Evolutionary conservation across 30 jellyfish, hydroid and myxozoan genomes (phyloP).

Genomic region (Phacellophora camtschatica): DNA sequence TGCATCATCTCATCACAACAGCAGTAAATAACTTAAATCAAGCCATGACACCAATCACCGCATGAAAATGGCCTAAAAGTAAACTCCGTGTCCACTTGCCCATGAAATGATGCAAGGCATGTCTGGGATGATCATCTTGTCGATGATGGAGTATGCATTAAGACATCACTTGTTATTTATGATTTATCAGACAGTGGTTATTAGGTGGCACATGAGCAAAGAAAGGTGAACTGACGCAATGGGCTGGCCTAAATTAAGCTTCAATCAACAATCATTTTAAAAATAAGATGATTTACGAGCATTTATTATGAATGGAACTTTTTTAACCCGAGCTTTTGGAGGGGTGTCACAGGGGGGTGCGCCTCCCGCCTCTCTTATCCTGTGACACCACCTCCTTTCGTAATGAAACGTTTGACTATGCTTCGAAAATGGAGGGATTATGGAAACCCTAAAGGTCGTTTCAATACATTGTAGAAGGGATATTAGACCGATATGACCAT

Average conservation of each 20-base stretch:
- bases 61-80: slow-evolving; percentile 7
- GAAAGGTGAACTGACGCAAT: background rate
- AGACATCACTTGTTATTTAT: background rate
- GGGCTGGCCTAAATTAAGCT: background rate
- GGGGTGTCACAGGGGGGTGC: no score
- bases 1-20: slow-evolving; percentile 80
- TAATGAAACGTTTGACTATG: no score
- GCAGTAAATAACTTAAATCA: slow-evolving; percentile 81
- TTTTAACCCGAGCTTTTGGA: background rate
- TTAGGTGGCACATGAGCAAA: background rate
- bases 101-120: no score
- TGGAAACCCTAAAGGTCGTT: no score
- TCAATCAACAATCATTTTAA: no score
- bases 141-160: background rate
- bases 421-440: no score
- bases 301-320: background rate
- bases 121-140: no score
- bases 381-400: no score
- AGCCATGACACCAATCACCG: slow-evolving; percentile 91
- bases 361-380: no score
- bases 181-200: background rate
- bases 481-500: no score
- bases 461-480: no score
- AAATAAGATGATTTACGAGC: background rate
- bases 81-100: no score